Percentiles rank a stretch among this genome's conserved stretches.
These are phyloP conservation scores for Phycodurus eques DNA, from an alignment of 2,113 vertebrate species.

Conservation along the genomic window DNA sequence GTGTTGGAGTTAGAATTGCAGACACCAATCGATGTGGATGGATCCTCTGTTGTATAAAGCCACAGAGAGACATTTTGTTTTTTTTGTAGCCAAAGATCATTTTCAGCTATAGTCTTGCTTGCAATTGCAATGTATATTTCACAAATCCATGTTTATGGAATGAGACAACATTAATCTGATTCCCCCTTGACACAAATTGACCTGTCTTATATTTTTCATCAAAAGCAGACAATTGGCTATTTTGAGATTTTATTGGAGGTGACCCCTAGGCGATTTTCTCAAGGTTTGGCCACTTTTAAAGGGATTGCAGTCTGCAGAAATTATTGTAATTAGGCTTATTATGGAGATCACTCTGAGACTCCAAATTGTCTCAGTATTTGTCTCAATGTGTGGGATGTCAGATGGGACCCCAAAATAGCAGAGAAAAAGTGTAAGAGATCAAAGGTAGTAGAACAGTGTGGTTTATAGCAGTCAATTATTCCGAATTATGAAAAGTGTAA, in stretches of 20 bases:
- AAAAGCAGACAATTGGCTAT: slow-evolving; percentile 2
- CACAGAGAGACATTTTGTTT: neutral
- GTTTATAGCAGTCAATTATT: neutral
- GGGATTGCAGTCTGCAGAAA: slow-evolving; percentile 5
- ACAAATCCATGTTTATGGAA: slow-evolving; percentile 28
- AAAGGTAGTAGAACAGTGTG: neutral
- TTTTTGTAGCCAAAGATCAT: slow-evolving; percentile 32
- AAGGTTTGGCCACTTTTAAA: slow-evolving; percentile 15
- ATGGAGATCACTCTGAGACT: neutral
- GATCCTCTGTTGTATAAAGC: slow-evolving; percentile 31
- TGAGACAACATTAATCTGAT: slow-evolving; percentile 19
- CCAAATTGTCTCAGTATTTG: slow-evolving; percentile 2
- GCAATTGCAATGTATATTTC: slow-evolving; percentile 36
- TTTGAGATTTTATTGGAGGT: slow-evolving; percentile 9
- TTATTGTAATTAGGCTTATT: slow-evolving; percentile 17
- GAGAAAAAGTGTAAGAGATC: neutral
- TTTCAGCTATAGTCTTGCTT: slow-evolving; percentile 22
- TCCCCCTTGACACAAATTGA: neutral
- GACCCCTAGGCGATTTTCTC: slow-evolving; percentile 9
- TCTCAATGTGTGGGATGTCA: slow-evolving; percentile 22
- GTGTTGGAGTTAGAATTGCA: slow-evolving; percentile 69
- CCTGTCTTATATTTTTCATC: neutral
- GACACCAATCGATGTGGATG: slow-evolving; percentile 54
- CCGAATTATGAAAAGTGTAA: neutral
- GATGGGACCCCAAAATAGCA: slow-evolving; percentile 16